Conservation (phyloP, 2,797 vertebrate species). For the Lutjanus argentimaculatus region DNA sequence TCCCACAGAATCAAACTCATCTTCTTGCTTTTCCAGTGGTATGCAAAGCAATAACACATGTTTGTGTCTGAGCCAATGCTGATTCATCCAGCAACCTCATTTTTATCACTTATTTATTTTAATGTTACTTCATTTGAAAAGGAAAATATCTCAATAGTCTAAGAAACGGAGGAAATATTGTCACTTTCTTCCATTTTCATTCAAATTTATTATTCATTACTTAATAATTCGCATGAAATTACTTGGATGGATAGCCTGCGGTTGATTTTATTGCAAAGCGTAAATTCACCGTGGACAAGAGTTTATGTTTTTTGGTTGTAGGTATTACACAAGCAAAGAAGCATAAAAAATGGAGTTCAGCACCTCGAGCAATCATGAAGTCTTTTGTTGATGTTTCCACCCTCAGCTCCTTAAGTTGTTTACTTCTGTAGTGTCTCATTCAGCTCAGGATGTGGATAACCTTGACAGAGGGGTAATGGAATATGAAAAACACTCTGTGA, state of each 20-base stretch:
- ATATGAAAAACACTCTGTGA: constrained; percentile 15
- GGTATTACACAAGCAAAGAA: constrained; percentile 9
- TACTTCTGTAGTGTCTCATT: constrained; percentile 30
- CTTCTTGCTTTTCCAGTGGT: neutral
- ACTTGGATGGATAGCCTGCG: neutral
- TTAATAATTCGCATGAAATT: constrained; percentile 17
- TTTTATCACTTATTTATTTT: neutral
- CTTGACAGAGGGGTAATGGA: constrained; percentile 26
- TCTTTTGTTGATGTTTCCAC: constrained; percentile 21
- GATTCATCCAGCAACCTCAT: neutral
- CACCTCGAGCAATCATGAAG: neutral
- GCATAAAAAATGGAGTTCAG: constrained; percentile 12
- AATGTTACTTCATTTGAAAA: neutral
- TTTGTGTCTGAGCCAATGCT: neutral
- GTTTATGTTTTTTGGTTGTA: neutral
- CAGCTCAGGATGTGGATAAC: constrained; percentile 13
- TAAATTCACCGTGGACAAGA: neutral
- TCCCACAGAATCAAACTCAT: neutral
- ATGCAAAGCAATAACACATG: neutral
- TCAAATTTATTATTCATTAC: neutral
- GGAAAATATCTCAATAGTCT: neutral
- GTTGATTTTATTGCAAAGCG: neutral
- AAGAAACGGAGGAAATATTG: neutral
- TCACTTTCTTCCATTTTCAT: constrained; percentile 20
- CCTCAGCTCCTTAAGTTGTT: constrained; percentile 17